Conservation (phyloP, 2,888 invertebrate genomes). For the Frankliniella intonsa region DNA sequence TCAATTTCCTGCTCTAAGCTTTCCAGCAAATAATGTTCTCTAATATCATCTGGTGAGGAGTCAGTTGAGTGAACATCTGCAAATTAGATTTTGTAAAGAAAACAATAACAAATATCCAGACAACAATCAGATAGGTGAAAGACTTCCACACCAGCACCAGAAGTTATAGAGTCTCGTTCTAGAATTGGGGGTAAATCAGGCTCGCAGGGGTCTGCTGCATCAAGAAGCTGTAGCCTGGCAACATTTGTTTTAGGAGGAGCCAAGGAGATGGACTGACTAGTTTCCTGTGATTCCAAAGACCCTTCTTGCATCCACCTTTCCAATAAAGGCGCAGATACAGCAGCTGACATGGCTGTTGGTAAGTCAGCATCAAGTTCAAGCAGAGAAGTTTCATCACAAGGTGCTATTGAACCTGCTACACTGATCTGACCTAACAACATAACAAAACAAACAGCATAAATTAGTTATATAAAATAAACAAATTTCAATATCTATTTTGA, state of each 20-base stretch:
- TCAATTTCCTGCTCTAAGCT: slow-evolving; percentile 11
- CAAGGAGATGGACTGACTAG: background rate
- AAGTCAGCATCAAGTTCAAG: slow-evolving; percentile 40
- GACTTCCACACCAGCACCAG: background rate
- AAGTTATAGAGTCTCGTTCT: background rate
- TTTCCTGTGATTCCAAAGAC: background rate
- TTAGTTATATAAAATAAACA: slow-evolving; percentile 22
- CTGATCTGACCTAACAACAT: slow-evolving; percentile 47
- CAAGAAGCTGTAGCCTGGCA: background rate
- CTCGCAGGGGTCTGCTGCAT: background rate
- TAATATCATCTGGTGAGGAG: background rate
- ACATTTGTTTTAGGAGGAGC: background rate
- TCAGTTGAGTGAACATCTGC: background rate
- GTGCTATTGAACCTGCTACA: slow-evolving; percentile 45
- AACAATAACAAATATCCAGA: background rate
- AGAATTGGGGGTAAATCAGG: background rate
- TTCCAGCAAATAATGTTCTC: slow-evolving; percentile 18
- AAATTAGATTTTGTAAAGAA: background rate
- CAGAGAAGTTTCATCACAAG: slow-evolving; percentile 45
- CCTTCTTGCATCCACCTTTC: background rate
- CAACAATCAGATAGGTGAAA: background rate
- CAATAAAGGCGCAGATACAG: background rate
- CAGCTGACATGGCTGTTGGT: slow-evolving; percentile 8
- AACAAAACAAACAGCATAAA: slow-evolving; percentile 27
- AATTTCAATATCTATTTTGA: no score